Evolutionary conservation across 2,113 vertebrate genomes (phyloP).

Genomic region (Sula dactylatra): DNA sequence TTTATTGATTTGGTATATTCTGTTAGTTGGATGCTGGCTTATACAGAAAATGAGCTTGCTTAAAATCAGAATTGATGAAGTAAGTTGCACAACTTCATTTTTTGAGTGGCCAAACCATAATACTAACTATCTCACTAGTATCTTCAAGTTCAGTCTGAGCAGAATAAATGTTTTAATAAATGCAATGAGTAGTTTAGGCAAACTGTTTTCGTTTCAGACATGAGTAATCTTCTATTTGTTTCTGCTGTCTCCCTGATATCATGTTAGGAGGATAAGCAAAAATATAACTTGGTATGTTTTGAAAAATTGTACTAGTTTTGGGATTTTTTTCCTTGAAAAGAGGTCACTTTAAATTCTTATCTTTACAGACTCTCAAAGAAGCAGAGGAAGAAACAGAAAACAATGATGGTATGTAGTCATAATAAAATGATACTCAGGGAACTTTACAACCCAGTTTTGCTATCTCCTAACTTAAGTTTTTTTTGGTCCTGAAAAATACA

Average conservation of each 20-base stretch:
- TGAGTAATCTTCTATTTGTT: neutral
- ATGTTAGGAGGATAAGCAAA: neutral
- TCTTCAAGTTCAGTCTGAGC: neutral
- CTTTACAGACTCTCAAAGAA: slow-evolving; percentile 87
- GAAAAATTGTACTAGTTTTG: neutral
- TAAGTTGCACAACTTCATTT: neutral
- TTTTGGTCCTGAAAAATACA: neutral
- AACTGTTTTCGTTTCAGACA: neutral
- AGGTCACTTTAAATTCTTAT: neutral
- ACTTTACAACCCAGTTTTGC: neutral
- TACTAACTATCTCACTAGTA: neutral
- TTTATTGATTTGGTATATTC: neutral
- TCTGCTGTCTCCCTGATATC: neutral
- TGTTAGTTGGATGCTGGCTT: neutral
- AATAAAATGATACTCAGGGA: neutral
- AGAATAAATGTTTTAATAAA: neutral
- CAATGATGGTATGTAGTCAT: slow-evolving; percentile 55
- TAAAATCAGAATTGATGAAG: neutral
- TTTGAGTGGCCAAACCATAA: neutral
- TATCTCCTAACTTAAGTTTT: neutral
- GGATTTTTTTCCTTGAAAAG: neutral
- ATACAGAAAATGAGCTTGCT: neutral
- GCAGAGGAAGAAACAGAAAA: slow-evolving; percentile 89
- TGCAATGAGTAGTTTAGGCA: neutral
- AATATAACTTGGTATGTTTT: neutral